Evolutionary conservation across 2,113 vertebrate species (phyloP).

Genomic region (Ictalurus furcatus): DNA sequence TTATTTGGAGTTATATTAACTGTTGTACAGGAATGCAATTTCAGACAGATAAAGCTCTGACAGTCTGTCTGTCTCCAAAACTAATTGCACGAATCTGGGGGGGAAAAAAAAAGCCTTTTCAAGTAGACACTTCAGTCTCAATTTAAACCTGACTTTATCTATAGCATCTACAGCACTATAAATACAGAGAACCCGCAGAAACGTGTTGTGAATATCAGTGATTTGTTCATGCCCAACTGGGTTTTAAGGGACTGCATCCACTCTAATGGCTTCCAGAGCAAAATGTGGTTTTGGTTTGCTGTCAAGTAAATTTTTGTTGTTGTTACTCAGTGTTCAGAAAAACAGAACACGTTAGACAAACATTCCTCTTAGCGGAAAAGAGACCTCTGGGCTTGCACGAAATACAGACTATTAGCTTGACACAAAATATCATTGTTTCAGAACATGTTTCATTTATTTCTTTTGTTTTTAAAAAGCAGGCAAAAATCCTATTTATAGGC

Average conservation of each 20-base stretch:
- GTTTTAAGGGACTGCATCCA: not conserved
- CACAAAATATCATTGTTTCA: not conserved
- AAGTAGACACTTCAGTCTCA: not conserved
- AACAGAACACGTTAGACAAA: not conserved
- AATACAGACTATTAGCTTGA: not conserved
- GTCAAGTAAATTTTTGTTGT: not conserved
- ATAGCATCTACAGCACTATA: not conserved
- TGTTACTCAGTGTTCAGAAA: not conserved
- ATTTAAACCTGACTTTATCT: not conserved
- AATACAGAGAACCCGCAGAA: not conserved
- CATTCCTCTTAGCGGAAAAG: not conserved
- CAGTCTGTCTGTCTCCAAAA: not conserved
- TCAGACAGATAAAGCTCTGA: not conserved
- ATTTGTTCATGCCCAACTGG: not conserved
- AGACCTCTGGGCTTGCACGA: not conserved
- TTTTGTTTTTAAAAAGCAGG: not conserved
- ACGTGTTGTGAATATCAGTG: not conserved
- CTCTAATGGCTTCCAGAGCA: slow-evolving; percentile 8
- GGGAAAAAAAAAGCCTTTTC: not conserved
- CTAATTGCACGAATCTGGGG: not conserved
- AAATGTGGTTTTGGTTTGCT: slow-evolving; percentile 12
- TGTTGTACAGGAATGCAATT: not conserved
- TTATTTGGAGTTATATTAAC: not conserved
- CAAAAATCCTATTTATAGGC: not conserved
- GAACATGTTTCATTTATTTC: not conserved